These are phyloP conservation scores for Guaruba guarouba DNA, from an alignment of 2,113 vertebrate genomes.

Conservation along the genomic window DNA sequence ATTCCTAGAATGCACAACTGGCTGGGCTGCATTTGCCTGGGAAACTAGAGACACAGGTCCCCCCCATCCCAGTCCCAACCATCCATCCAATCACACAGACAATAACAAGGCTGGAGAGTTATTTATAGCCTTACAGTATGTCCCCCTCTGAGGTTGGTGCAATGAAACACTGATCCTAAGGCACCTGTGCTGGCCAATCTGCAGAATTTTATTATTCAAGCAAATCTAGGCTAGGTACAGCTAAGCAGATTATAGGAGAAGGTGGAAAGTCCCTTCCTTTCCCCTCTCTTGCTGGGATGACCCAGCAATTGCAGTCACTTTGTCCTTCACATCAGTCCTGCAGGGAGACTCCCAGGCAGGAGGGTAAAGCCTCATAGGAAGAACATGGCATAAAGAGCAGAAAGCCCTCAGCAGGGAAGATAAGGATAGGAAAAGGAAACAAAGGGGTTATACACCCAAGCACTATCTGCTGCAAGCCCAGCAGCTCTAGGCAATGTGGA, in stretches of 20 bases:
- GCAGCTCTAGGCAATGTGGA: neutral
- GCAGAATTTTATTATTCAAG: neutral
- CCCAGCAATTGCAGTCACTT: neutral
- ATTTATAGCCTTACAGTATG: conserved; percentile 63
- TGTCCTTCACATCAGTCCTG: neutral
- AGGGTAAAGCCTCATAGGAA: neutral
- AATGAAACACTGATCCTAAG: conserved; percentile 54
- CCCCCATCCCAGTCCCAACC: conserved; percentile 48
- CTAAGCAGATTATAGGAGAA: neutral
- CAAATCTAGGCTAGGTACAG: conserved; percentile 34
- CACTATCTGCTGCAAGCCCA: neutral
- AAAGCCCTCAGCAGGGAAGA: neutral
- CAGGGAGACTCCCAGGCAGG: neutral
- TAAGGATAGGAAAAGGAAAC: neutral
- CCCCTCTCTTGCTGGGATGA: neutral
- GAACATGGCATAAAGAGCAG: neutral
- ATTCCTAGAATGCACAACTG: conserved; percentile 73
- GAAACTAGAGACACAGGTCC: conserved; percentile 65
- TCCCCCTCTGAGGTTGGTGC: conserved; percentile 37
- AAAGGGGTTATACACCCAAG: neutral
- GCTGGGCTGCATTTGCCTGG: conserved; percentile 56
- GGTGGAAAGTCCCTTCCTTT: neutral
- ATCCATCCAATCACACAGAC: conserved; percentile 63
- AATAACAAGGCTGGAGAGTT: conserved; percentile 55
- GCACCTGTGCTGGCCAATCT: conserved; percentile 68